phyloP scores from a whole-genome alignment of 2,113 vertebrate species.

The Nymphicus hollandicus region DNA sequence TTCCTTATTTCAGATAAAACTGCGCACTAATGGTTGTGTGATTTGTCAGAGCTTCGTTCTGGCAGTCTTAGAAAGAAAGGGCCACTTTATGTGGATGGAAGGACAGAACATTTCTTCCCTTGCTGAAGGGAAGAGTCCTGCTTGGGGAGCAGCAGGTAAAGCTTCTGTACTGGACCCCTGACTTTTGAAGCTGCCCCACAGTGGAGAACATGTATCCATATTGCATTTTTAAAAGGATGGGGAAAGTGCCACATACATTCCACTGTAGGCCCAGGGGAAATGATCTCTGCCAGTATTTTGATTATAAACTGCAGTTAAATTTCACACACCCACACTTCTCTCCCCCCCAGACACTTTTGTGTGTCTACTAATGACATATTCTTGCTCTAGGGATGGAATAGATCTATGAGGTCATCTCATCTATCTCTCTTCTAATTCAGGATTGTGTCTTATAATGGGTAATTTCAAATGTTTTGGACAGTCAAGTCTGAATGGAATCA shows the following conservation, averaged over 20 bases:
- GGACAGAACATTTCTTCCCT: not conserved
- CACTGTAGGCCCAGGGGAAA: not conserved
- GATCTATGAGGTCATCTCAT: not conserved
- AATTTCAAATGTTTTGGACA: not conserved
- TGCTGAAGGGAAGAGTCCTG: not conserved
- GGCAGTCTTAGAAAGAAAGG: not conserved
- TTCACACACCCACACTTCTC: not conserved
- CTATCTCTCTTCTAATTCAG: not conserved
- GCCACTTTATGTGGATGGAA: not conserved
- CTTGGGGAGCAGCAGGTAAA: not conserved
- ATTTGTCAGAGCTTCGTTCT: not conserved
- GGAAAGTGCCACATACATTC: not conserved
- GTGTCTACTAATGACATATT: not conserved
- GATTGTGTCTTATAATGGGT: not conserved
- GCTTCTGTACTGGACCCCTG: not conserved
- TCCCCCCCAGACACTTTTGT: not conserved
- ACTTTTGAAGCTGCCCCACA: not conserved
- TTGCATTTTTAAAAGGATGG: not conserved
- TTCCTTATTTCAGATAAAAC: not conserved
- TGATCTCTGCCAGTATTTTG: not conserved
- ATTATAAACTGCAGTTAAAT: not conserved
- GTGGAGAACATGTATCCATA: not conserved
- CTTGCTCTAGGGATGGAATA: not conserved
- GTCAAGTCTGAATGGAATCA: not conserved
- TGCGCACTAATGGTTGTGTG: accelerated